Evolutionary conservation across 2,797 vertebrate species (phyloP).

Genomic region (Erpetoichthys calabaricus): DNA sequence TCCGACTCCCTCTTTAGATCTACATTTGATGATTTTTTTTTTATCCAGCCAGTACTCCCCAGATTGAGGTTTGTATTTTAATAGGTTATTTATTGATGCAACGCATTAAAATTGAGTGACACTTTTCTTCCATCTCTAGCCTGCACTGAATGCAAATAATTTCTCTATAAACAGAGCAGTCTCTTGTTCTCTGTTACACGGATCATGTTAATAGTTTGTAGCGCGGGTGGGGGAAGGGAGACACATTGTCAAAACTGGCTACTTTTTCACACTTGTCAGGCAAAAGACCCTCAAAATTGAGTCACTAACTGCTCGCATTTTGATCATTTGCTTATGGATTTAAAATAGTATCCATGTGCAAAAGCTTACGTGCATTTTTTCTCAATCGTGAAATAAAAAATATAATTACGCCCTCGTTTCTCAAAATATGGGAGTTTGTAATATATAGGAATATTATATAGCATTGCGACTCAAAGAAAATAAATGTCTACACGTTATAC

Average conservation of each 20-base stretch:
- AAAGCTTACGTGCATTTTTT: too few species aligned
- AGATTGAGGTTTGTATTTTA: neutral
- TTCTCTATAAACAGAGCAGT: conserved; percentile 10
- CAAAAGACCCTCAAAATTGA: neutral
- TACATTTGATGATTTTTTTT: too few species aligned
- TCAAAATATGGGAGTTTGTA: too few species aligned
- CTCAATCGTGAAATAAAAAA: too few species aligned
- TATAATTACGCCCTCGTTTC: too few species aligned
- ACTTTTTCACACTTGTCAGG: neutral
- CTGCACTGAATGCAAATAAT: conserved; percentile 8
- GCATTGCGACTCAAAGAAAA: too few species aligned
- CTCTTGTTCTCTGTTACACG: neutral
- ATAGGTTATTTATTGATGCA: conserved; percentile 3
- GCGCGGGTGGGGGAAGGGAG: conserved; percentile 3
- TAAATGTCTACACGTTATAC: too few species aligned
- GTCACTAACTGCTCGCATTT: too few species aligned
- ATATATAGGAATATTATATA: too few species aligned
- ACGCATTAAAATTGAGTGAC: neutral
- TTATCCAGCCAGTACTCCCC: neutral
- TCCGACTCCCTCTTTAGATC: neutral
- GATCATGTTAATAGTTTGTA: conserved; percentile 1
- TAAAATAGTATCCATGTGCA: too few species aligned
- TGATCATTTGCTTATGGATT: too few species aligned
- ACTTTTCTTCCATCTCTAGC: neutral
- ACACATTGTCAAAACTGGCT: neutral